Evolutionary conservation across 2,888 invertebrate genomes (phyloP), one percentile per base, ranked within the genome.

Genomic region (Catocala sponsa): DNA sequence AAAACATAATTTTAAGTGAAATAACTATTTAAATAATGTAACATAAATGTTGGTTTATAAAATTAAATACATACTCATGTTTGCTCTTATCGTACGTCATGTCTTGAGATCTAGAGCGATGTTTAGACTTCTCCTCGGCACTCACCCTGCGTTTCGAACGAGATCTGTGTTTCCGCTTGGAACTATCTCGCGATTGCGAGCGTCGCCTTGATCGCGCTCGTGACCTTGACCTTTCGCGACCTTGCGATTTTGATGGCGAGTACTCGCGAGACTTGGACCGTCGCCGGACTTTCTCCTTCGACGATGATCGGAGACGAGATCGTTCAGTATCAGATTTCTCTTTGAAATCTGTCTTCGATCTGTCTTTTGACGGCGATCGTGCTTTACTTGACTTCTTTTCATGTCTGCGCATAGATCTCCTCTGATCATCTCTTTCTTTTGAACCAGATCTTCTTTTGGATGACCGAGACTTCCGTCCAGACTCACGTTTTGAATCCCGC

Each of bases 91-190:
- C 85, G 61, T 79, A 84, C 53, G 74, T 72, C 65, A 83, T 83
- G 47, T 93, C 94, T 78, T 94, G 94, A 64, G 94, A 94, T 78
- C 86, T 84, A 11, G 94, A 94, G 35, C 94, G 87, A 44, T 82
- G 85, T 70, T 86, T 87, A 11, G 75, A 67, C 61, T 86, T 88
- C 1, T 90, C 91, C 1, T 90, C 91, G 4, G 78, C 78, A 53
- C 84, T 87, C 10, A 69, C 63, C 6, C 79, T 74, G 32, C 80
- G 87, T 59, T 87, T 88, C 1, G 86, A 84, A 4, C 76, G 82
- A 0, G 85, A 82, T 10, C 81, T 65, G 46, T 70, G 75, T 25
- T 74, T 73, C 5, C 73, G 72, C 33, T 74, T 78, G 7, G 75
- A 63, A 35, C 60, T 67, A 6, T 83, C 85, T 9, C 79, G 70